Base-by-base conservation (phyloP, 2,888 invertebrate genomes). In the Bruchidius siliquastri region DNA sequence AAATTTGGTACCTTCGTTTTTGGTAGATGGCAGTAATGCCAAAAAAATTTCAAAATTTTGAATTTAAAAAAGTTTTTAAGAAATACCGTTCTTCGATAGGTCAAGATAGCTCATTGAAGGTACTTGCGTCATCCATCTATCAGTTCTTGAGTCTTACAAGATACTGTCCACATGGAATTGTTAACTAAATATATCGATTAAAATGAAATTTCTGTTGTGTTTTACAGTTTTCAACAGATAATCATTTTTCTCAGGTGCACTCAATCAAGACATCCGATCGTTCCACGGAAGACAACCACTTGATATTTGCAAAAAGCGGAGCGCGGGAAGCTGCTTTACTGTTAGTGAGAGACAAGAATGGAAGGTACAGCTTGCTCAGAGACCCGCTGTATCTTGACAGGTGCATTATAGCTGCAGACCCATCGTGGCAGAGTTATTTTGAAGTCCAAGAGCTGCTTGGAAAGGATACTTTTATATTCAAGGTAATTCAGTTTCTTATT, bases 381-480 rank as follows among this genome's bases (percentile, higher is more conserved):
- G 97, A 97, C 85, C 97, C 97, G 67, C 89, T 97, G 79, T 94
- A 94, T 87, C 89, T 98, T 83, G 96, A 96, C 86, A 91, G 95
- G 82, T 97, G 97, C 87, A 94, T 98, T 78, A 94, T 98, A 74
- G 94, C 94, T 73, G 93, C 95, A 72, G 97, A 97, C 86, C 93
- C 94, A 75, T 96, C 97, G 81, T 93, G 94, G 85, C 95, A 96
- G 85, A 96, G 97, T 86, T 96, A 96, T 87, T 97, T 98, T 86
- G 98, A 98, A 89, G 92, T 98, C 79, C 96, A 96, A 87, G 97
- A 97, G 88, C 91, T 96, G 79, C 92, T 95, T 78, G 94, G 95
- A 76, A 96, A 96, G 88, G 97, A 97, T 86, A 94, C 96, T 74
- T 96, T 94, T 87, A 94, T 97, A 87, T 95, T 97, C 88, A 97